These are phyloP conservation scores for Aix galericulata DNA, from an alignment of 2,113 vertebrate species.

Conservation along the genomic window DNA sequence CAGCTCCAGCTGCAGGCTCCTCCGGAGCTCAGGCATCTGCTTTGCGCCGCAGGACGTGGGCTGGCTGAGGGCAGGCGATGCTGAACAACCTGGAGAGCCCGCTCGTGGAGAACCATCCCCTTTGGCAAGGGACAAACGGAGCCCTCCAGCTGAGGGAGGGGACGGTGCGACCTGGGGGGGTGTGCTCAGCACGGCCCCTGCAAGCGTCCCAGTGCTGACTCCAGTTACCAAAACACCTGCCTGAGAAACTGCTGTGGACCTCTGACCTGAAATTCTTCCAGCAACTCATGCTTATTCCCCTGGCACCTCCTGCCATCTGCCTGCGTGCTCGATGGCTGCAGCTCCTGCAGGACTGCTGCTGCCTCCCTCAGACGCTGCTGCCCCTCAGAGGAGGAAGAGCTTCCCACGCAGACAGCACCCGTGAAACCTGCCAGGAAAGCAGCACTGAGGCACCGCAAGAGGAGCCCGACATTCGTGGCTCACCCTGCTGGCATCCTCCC, in stretches of 20 bases:
- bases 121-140: background rate
- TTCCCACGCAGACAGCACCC: rapidly evolving
- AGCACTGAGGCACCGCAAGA: background rate
- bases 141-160: background rate
- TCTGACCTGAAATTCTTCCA: rapidly evolving
- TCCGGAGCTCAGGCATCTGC: background rate
- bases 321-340: rapidly evolving
- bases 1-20: background rate
- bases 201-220: background rate
- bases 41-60: background rate
- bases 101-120: background rate
- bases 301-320: background rate
- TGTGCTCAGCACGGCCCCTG: background rate
- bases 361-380: background rate
- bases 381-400: background rate
- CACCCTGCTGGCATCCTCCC: background rate
- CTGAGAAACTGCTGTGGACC: rapidly evolving
- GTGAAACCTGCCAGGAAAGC: rapidly evolving
- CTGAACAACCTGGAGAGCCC: too few relatives aligned
- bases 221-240: rapidly evolving
- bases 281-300: background rate
- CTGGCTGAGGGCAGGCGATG: background rate
- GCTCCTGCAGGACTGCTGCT: background rate
- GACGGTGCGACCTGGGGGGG: rapidly evolving
- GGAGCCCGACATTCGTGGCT: background rate